A percentile compares a stretch with the other conserved stretches of the same genome.
Conservation (phyloP, 2,888 invertebrate genomes). For the Pelosia muscerda region DNA sequence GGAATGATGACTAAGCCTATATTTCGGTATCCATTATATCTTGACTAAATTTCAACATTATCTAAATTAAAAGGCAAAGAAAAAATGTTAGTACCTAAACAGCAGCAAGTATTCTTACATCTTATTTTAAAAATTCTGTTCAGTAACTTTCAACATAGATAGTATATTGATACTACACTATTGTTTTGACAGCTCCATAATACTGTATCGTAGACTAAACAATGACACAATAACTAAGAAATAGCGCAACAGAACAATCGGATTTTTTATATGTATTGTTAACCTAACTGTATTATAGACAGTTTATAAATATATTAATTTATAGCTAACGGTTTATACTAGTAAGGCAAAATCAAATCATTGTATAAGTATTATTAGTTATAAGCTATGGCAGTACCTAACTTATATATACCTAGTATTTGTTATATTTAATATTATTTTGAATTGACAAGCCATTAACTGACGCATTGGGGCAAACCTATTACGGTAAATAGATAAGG, state of each 20-base stretch:
- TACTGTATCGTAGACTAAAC: conserved; percentile 24
- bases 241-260: neutral
- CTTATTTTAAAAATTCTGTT: neutral
- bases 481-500: too few species aligned
- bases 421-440: too few species aligned
- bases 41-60: neutral
- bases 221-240: conserved; percentile 16
- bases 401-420: too few species aligned
- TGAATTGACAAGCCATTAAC: too few species aligned
- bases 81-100: too few species aligned
- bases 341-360: too few species aligned
- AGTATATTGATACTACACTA: conserved; percentile 7
- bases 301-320: too few species aligned
- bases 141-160: neutral
- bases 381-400: too few species aligned
- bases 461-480: too few species aligned
- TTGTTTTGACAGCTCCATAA: conserved; percentile 22
- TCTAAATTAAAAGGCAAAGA: neutral
- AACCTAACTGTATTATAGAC: too few species aligned
- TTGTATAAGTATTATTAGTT: too few species aligned
- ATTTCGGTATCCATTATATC: neutral
- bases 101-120: neutral
- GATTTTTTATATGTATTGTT: neutral
- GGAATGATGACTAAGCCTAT: neutral
- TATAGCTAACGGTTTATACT: too few species aligned